phyloP scores from a whole-genome alignment of 2,797 vertebrate genomes.

The Taeniopygia guttata region DNA sequence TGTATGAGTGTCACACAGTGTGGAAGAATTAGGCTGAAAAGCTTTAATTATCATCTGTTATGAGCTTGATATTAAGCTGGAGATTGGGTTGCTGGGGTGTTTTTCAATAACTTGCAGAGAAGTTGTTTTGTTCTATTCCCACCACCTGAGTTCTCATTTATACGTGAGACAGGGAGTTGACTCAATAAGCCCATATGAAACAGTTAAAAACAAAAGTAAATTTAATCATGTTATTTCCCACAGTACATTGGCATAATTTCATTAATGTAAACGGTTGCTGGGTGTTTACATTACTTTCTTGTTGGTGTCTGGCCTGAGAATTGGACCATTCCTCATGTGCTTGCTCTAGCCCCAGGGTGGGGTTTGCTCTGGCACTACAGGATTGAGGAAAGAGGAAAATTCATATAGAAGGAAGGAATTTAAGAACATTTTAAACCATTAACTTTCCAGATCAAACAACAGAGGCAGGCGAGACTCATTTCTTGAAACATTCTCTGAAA shows the following conservation, averaged over 20 bases:
- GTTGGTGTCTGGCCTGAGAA: neutral
- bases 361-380: neutral
- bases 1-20: neutral
- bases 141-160: neutral
- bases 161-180: neutral
- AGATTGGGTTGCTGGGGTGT: neutral
- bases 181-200: neutral
- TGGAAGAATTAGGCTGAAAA: neutral
- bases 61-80: neutral
- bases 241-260: neutral
- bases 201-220: neutral
- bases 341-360: fast-evolving
- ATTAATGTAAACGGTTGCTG: neutral
- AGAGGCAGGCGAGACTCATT: neutral
- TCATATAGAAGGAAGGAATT: neutral
- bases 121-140: neutral
- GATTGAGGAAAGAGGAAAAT: neutral
- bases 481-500: neutral
- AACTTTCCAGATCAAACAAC: neutral
- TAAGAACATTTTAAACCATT: neutral
- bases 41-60: neutral
- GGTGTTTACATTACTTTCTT: neutral
- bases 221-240: neutral
- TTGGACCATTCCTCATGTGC: neutral
- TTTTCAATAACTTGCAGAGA: neutral